Conservation (phyloP, 2,888 invertebrate genomes). For the Fissipunctia ypsillon region DNA sequence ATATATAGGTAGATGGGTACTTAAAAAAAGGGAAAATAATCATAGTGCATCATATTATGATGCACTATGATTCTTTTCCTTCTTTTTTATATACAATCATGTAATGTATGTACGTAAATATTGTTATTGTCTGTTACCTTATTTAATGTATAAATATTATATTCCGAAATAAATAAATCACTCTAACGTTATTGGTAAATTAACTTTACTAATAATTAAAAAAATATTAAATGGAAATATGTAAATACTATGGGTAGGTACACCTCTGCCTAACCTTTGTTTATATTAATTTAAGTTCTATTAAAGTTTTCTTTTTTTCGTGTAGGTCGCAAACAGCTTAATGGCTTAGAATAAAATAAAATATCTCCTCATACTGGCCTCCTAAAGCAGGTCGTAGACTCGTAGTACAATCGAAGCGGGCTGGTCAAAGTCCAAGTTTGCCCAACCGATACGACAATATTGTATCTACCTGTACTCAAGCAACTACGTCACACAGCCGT, state of each 20-base stretch:
- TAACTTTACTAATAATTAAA: too few species aligned
- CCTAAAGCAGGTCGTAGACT: slow-evolving; percentile 51
- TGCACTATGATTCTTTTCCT: too few species aligned
- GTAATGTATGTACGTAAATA: too few species aligned
- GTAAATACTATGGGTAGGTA: too few species aligned
- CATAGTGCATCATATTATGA: too few species aligned
- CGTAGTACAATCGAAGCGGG: slow-evolving; percentile 35
- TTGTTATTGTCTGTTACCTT: too few species aligned
- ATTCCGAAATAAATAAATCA: too few species aligned
- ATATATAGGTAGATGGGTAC: too few species aligned
- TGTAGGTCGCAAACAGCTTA: slow-evolving; percentile 20
- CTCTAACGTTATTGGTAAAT: too few species aligned
- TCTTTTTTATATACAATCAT: too few species aligned
- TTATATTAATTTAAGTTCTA: not conserved
- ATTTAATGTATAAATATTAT: too few species aligned
- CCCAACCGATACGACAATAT: slow-evolving; percentile 46
- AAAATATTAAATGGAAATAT: not conserved
- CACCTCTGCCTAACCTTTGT: not conserved
- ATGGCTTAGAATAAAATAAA: slow-evolving; percentile 48
- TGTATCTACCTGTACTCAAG: slow-evolving; percentile 17
- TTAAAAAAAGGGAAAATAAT: too few species aligned
- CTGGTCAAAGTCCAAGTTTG: slow-evolving; percentile 66
- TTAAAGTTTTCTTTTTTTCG: not conserved
- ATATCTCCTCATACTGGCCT: slow-evolving; percentile 63
- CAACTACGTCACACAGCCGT: slow-evolving; percentile 56